These are phyloP conservation scores for Acleris emargana DNA, from an alignment of 2,888 invertebrate species.

Conservation along the genomic window DNA sequence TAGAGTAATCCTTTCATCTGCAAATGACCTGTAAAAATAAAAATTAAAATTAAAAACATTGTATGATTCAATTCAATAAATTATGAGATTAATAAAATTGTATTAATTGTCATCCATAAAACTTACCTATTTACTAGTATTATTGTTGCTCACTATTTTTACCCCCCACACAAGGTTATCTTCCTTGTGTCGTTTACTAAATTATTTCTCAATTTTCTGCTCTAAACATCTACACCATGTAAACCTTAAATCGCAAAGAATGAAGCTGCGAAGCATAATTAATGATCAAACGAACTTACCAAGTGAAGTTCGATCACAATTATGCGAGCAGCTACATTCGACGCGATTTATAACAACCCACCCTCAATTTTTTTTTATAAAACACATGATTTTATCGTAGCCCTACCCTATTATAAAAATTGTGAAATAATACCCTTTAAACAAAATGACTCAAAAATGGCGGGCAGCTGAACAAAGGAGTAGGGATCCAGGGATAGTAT, in stretches of 20 bases:
- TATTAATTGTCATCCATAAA: not conserved
- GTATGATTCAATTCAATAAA: not conserved
- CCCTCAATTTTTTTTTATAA: not conserved
- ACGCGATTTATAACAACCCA: conserved; percentile 1
- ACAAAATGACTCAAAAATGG: no score
- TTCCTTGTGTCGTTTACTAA: not conserved
- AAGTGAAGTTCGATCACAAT: no score
- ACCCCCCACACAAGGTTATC: no score
- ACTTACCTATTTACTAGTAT: not conserved
- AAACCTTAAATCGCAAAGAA: no score
- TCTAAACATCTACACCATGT: not conserved
- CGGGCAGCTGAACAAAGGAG: no score
- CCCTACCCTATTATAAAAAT: no score
- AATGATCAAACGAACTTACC: no score
- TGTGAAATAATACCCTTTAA: no score
- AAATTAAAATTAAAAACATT: not conserved
- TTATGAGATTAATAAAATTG: not conserved
- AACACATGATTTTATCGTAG: no score
- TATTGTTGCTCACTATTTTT: no score
- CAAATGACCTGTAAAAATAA: not conserved
- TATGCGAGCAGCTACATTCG: not conserved
- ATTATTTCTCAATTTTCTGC: not conserved
- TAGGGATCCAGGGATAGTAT: no score
- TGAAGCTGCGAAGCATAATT: no score
- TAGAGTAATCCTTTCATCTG: not conserved